phyloP scores from a whole-genome alignment of 2,888 invertebrate genomes.

The Hermaeophaga mercurialis region DNA sequence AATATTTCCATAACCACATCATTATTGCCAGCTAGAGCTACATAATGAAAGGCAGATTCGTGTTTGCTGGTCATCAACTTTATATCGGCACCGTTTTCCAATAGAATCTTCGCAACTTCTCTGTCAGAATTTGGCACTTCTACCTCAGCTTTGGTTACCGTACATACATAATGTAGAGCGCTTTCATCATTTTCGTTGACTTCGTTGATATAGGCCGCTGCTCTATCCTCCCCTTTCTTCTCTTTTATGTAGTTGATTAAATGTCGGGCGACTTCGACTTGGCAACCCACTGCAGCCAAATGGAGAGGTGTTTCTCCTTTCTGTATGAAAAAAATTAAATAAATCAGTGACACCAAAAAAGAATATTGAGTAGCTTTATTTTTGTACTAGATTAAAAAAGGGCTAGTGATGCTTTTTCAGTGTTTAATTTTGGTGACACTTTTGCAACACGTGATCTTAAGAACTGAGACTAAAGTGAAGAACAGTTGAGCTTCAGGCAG shows the following conservation, averaged over 20 bases:
- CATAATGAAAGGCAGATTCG: conserved; percentile 95
- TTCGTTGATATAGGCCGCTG: conserved; percentile 85
- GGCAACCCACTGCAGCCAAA: conserved; percentile 86
- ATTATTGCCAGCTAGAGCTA: conserved; percentile 94
- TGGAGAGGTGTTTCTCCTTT: conserved; percentile 95
- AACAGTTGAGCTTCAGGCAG: no score
- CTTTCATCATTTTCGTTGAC: conserved; percentile 92
- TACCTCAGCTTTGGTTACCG: conserved; percentile 80
- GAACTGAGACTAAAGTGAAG: no score
- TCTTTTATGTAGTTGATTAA: conserved; percentile 83
- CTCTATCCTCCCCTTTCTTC: conserved; percentile 75
- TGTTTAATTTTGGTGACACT: no score
- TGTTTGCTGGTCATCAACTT: conserved; percentile 81
- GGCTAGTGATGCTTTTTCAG: no score
- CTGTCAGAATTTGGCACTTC: conserved; percentile 73
- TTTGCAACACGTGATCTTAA: no score
- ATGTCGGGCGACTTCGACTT: conserved; percentile 84
- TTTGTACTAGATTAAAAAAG: no score
- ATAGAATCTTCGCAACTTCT: conserved; percentile 86
- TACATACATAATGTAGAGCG: conserved; percentile 92
- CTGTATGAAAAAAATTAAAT: no score
- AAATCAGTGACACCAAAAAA: no score
- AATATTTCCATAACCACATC: conserved; percentile 95
- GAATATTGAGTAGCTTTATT: no score
- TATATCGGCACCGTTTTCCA: conserved; percentile 92